These are phyloP conservation scores for Hiodon alosoides DNA, from an alignment of 2,113 vertebrate genomes.

Conservation along the genomic window DNA sequence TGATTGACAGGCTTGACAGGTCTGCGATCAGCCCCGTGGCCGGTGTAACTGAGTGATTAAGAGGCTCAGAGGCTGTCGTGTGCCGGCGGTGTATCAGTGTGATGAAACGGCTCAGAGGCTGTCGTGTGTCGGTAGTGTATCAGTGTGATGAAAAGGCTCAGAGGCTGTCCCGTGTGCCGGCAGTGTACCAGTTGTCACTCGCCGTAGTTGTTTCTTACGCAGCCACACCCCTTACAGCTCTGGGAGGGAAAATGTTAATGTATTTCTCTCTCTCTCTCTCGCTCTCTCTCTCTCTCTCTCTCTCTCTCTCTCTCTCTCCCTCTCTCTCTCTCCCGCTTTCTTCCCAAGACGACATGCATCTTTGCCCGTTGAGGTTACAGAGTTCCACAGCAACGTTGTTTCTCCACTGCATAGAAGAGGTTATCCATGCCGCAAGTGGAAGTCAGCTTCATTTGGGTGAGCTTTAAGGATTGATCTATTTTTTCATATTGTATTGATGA, in stretches of 20 bases:
- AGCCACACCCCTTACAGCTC: too few species aligned
- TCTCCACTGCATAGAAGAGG: conserved; percentile 49
- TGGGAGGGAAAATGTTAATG: not conserved
- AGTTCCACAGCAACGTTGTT: conserved; percentile 35
- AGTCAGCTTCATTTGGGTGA: conserved; percentile 63
- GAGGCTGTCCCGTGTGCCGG: too few species aligned
- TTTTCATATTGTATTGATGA: not conserved
- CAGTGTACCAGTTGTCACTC: too few species aligned
- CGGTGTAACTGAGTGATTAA: too few species aligned
- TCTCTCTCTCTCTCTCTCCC: not conserved
- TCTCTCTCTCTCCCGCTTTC: not conserved
- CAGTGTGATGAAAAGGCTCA: too few species aligned
- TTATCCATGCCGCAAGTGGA: conserved; percentile 58
- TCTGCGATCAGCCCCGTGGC: too few species aligned
- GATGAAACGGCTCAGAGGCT: too few species aligned
- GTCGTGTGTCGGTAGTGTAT: too few species aligned
- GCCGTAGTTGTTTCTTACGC: too few species aligned
- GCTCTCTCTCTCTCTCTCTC: not conserved
- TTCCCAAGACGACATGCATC: conserved; percentile 55
- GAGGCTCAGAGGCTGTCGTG: too few species aligned
- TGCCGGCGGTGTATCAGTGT: too few species aligned
- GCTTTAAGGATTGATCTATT: conserved; percentile 41
- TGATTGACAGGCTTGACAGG: too few species aligned
- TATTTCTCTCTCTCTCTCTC: not conserved
- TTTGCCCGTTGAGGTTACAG: conserved; percentile 48